Evolutionary conservation across 2,113 vertebrate genomes (phyloP).

Genomic region (Fulmarus glacialis): DNA sequence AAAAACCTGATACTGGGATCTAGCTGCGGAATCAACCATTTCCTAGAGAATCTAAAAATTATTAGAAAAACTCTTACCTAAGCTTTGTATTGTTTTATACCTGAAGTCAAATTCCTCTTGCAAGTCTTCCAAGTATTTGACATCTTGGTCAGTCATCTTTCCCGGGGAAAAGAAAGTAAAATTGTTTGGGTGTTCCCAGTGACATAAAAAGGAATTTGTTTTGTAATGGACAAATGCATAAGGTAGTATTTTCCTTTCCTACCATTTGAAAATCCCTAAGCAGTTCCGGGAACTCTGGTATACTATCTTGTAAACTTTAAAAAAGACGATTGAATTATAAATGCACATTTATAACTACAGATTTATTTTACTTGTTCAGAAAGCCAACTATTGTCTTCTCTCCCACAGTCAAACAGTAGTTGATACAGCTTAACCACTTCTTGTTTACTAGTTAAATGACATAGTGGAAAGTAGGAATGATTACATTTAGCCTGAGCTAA

Average conservation of each 20-base stretch:
- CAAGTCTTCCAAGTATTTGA: slow-evolving; percentile 94
- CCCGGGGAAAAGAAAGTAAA: neutral
- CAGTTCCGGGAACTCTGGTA: neutral
- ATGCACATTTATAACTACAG: neutral
- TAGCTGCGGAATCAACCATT: neutral
- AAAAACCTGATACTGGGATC: neutral
- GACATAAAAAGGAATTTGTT: neutral
- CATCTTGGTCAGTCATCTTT: slow-evolving; percentile 94
- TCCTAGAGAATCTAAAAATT: neutral
- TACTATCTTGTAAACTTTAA: neutral
- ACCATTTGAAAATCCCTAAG: neutral
- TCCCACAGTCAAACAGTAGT: neutral
- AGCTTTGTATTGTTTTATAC: slow-evolving; percentile 93
- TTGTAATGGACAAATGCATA: neutral
- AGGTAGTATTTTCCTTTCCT: neutral
- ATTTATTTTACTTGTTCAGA: neutral
- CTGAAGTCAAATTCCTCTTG: slow-evolving; percentile 98
- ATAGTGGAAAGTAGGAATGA: neutral
- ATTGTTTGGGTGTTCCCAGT: neutral
- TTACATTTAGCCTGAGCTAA: neutral
- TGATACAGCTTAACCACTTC: neutral
- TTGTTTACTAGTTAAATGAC: neutral
- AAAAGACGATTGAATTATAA: neutral
- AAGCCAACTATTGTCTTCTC: neutral
- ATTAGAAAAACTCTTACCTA: slow-evolving; percentile 80